A percentile compares a stretch with the other conserved stretches of the same genome.
Evolutionary conservation across 2,113 vertebrate species (phyloP).

Genomic region (Silurus glanis): DNA sequence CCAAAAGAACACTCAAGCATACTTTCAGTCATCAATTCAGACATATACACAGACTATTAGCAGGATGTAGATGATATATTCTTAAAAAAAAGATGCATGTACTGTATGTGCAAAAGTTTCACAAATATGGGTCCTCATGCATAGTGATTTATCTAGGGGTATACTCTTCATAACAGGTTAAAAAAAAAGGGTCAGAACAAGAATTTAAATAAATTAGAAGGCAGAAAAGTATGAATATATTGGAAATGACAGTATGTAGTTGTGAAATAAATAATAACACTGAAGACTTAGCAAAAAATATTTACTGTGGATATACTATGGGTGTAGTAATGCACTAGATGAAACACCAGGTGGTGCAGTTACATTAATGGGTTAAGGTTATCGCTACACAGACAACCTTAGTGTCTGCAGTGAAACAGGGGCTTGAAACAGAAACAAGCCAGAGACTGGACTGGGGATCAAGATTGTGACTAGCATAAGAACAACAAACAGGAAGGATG

Average conservation of each 20-base stretch:
- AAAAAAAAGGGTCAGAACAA: not conserved
- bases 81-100: not conserved
- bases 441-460: not conserved
- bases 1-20: constrained; percentile 72
- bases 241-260: not conserved
- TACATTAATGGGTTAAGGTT: not conserved
- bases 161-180: not conserved
- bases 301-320: not conserved
- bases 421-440: not conserved
- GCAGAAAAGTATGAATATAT: not conserved
- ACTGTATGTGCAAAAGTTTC: not conserved
- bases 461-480: not conserved
- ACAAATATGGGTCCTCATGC: not conserved
- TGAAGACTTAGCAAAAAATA: not conserved
- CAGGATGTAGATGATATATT: constrained; percentile 17
- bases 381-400: not conserved
- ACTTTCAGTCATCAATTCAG: constrained; percentile 82
- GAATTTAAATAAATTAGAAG: not conserved
- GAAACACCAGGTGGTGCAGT: not conserved
- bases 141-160: not conserved
- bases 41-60: constrained; percentile 75
- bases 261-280: not conserved
- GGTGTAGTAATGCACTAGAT: constrained; percentile 5
- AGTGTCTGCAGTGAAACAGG: not conserved
- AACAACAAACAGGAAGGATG: not conserved